Evolutionary conservation across 2,113 vertebrate genomes (phyloP), one percentile per base, ranked within the genome.

Genomic region (Numida meleagris): DNA sequence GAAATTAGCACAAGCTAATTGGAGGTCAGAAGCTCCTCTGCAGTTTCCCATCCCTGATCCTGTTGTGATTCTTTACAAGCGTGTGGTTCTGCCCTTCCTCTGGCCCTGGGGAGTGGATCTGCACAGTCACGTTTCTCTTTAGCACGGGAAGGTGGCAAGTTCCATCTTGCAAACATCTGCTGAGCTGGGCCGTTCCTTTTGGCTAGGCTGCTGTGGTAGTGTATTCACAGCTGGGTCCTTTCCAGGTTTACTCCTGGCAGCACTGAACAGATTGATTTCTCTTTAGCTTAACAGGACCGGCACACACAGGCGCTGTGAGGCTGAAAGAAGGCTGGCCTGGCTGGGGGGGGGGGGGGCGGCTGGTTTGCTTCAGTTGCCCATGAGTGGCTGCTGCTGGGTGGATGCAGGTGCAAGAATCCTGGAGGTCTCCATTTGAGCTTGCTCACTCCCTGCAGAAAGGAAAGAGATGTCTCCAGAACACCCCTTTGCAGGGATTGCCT

Each of bases 161-260:
- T 91, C 85, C 75, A 82, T 83, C 82, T 79, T 93, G 93, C 85
- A 65, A 62, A 19, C 23, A 33, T 66, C 75, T 91, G 63, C 86
- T 83, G 50, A 59, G 46, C 75, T 2, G 5, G 50, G 46, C 82
- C 3, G 4, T 71, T 91, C 88, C 73, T 83, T 83, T 76, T 94
- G 89, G 85, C 87, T 58, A 23, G 55, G 51, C 36, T 76, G 42
- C 63, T 57, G 85, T 65, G 27, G 5, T 18, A 59, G 67, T 46
- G 10, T 77, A 48, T 80, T 85, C 76, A 59, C 59, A 72, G 87
- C 75, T 96, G 89, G 68, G 46, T 67, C 75, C 71, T 68, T 76
- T 89, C 94, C 89, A 94, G 8, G 51, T 82, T 93, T 74, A 78
- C 43, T 94, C 51, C 93, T 86, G 76, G 79, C 75, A 43, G 40